Percentiles rank a stretch among this genome's conserved stretches.
Evolutionary conservation across 2,797 vertebrate genomes (phyloP).

Genomic region (Apogon hyalosoma): DNA sequence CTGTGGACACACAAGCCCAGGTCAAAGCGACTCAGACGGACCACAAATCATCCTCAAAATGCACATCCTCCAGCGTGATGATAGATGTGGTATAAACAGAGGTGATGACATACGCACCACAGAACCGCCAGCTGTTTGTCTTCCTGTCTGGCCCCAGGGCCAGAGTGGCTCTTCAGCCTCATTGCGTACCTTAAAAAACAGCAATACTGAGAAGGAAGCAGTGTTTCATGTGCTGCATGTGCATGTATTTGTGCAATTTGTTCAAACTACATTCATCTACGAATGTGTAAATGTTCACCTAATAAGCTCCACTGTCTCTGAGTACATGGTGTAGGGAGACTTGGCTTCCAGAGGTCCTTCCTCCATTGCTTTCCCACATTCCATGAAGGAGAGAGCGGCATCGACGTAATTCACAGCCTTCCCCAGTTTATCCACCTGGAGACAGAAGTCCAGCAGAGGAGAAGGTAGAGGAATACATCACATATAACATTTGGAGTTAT

Average conservation of each 20-base stretch:
- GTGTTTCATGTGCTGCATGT: background rate
- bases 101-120: conserved; percentile 86
- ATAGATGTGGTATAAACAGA: conserved; percentile 60
- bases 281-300: conserved; percentile 80
- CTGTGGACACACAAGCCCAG: conserved; percentile 76
- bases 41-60: conserved; percentile 41
- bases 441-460: conserved; percentile 1
- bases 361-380: conserved; percentile 99
- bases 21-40: conserved; percentile 29
- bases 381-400: conserved; percentile 97
- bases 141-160: conserved; percentile 90
- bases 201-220: conserved; percentile 28
- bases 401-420: conserved; percentile 98
- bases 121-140: conserved; percentile 97
- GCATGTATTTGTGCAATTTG: background rate
- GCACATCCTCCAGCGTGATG: conserved; percentile 26
- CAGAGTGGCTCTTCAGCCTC: conserved; percentile 95
- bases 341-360: conserved; percentile 97
- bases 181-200: conserved; percentile 92
- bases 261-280: background rate
- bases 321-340: conserved; percentile 98
- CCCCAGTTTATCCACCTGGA: conserved; percentile 95
- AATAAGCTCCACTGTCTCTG: conserved; percentile 98
- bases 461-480: background rate
- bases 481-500: no score